Evolutionary conservation across 2,888 invertebrate species (phyloP).

Genomic region (Sarcophaga subvicina): DNA sequence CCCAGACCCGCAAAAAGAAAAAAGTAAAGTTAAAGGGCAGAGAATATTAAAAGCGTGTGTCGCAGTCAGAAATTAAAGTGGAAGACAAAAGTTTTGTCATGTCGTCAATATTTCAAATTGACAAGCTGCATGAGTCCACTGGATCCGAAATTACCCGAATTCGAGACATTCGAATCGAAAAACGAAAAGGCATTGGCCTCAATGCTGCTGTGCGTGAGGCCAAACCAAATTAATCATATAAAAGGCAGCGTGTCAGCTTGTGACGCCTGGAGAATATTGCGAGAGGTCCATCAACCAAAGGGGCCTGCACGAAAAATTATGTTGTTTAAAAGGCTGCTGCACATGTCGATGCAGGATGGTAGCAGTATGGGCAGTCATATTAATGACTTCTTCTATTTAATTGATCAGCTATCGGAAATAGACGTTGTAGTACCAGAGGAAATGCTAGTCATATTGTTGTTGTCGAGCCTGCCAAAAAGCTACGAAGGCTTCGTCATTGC

Average conservation of each 20-base stretch:
- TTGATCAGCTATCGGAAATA: constrained; percentile 51
- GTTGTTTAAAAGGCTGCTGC: too few relatives aligned
- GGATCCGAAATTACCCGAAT: background rate
- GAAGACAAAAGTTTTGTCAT: constrained; percentile 11
- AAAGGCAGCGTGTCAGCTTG: constrained; percentile 11
- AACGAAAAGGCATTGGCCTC: constrained; percentile 47
- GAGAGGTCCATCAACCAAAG: too few relatives aligned
- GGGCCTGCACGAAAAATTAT: too few relatives aligned
- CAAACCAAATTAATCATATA: constrained; percentile 23
- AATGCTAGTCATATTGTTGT: constrained; percentile 57
- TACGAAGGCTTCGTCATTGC: constrained; percentile 68
- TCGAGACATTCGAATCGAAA: background rate
- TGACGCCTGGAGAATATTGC: too few relatives aligned
- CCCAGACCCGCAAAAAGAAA: background rate
- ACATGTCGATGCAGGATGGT: too few relatives aligned
- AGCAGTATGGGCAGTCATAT: background rate
- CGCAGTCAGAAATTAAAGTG: constrained; percentile 3
- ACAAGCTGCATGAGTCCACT: too few relatives aligned
- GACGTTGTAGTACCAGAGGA: constrained; percentile 43
- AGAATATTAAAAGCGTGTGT: background rate
- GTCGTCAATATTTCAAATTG: too few relatives aligned
- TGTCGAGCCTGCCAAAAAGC: constrained; percentile 63
- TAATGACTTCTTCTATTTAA: background rate
- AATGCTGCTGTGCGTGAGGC: constrained; percentile 24
- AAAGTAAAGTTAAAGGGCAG: too few relatives aligned